phyloP scores from a whole-genome alignment of 2,888 invertebrate species.

The Linnaemya vulpina region DNA sequence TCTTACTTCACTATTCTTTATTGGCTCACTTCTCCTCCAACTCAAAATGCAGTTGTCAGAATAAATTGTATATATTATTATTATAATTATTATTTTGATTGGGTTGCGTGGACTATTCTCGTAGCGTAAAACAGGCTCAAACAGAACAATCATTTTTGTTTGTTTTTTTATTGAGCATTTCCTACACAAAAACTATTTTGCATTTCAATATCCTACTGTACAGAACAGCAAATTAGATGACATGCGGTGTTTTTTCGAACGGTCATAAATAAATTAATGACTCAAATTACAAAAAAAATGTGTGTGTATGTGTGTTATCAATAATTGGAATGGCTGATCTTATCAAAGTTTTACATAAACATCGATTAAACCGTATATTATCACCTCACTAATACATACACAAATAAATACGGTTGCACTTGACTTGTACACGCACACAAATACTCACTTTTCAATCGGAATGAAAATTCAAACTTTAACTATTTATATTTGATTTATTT shows the following conservation, averaged over 20 bases:
- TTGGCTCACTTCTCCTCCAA: too few relatives aligned
- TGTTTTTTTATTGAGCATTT: too few relatives aligned
- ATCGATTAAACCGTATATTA: neutral
- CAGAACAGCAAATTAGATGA: too few relatives aligned
- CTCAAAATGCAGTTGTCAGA: too few relatives aligned
- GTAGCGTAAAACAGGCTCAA: neutral
- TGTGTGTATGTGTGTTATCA: neutral
- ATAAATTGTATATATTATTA: too few relatives aligned
- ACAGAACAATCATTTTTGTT: neutral
- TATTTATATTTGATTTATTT: neutral
- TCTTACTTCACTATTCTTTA: too few relatives aligned
- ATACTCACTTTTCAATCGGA: neutral
- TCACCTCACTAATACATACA: neutral
- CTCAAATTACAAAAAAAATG: neutral
- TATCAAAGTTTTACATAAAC: neutral
- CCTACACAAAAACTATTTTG: too few relatives aligned
- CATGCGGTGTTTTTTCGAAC: too few relatives aligned
- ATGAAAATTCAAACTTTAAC: neutral
- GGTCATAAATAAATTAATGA: neutral
- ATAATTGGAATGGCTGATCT: constrained; percentile 11
- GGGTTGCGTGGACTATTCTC: too few relatives aligned
- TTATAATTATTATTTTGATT: too few relatives aligned
- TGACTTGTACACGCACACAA: neutral
- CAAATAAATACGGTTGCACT: neutral
- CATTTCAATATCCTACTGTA: too few relatives aligned